Evolutionary conservation across 2,888 invertebrate species (phyloP).

Genomic region (Hedychridium roseum): DNA sequence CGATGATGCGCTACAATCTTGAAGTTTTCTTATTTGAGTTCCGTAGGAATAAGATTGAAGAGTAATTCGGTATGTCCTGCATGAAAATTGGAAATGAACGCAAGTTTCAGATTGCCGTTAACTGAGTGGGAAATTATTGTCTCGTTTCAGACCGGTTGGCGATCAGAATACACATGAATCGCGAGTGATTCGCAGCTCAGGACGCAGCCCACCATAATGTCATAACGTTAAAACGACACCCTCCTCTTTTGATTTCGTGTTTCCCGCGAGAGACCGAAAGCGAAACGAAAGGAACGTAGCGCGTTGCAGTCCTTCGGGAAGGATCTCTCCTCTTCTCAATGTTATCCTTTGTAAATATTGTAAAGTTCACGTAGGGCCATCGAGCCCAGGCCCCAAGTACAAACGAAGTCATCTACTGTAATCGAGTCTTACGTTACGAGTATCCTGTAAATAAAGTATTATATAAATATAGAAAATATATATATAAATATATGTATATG

Average conservation of each 20-base stretch:
- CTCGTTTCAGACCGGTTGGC: slow-evolving; percentile 85
- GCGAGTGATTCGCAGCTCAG: slow-evolving; percentile 61
- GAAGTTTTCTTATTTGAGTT: too few species aligned
- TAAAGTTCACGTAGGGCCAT: slow-evolving; percentile 57
- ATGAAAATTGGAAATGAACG: too few species aligned
- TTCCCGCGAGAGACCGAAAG: slow-evolving; percentile 9
- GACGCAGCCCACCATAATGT: slow-evolving; percentile 56
- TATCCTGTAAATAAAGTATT: slow-evolving; percentile 24
- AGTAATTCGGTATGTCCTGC: too few species aligned
- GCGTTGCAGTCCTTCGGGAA: slow-evolving; percentile 3
- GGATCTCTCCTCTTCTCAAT: slow-evolving; percentile 12
- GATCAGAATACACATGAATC: slow-evolving; percentile 94
- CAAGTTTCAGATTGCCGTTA: too few species aligned
- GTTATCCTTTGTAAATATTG: slow-evolving; percentile 52
- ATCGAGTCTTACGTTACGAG: slow-evolving; percentile 52
- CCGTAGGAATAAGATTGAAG: too few species aligned
- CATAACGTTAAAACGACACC: slow-evolving; percentile 29
- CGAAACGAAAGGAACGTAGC: slow-evolving; percentile 9
- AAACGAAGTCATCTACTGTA: slow-evolving; percentile 59
- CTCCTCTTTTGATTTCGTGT: neutral
- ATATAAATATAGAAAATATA: slow-evolving; percentile 20
- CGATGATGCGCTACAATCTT: too few species aligned
- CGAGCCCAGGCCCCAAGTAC: slow-evolving; percentile 63
- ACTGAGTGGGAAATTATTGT: slow-evolving; percentile 49
- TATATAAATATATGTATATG: neutral